Base-by-base conservation (phyloP, 2,113 vertebrate species). In the Triplophysa rosa region DNA sequence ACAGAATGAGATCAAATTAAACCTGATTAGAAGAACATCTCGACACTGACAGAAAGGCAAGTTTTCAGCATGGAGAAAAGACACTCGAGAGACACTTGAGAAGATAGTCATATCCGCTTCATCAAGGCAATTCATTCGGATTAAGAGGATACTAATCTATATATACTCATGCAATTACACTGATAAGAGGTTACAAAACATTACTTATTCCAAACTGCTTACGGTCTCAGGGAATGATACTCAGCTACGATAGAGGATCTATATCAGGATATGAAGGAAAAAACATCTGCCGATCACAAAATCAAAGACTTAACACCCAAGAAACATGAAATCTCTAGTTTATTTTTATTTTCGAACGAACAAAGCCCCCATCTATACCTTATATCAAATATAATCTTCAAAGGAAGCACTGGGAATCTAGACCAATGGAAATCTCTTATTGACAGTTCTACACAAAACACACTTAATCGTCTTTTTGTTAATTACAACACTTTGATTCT, bases 361-460 rank as follows among this genome's bases (percentile, higher is more conserved):
- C 17, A 78, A 64, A 56, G 47, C 26, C 26, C 7, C 16, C 0
- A 71, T 77, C 58, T 58, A 63, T 74, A n/a, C 47, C 42, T 45
- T 49, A 45, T 49, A 66, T 82, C 24, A 49, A 71, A 63, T 66
- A 54, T 72, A 81, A 14, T 56, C 54, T 70, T 78, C 68, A 26
- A 76, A 58, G 72, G 72, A 67, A 73, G 70, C 23, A 37, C n/a
- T 49, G 14, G 24, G 33, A 65, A 26, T 54, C 23, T 65, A 52
- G 24, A 56, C 70, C 40, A 49, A 83, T 67, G 78, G 17, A 78
- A 70, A 82, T 29, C 66, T 69, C 16, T 73, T 64, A 63, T 66
- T 54, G 19, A 68, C 45, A 56, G 52, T 64, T 68, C 37, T 49
- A 58, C 63, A 80, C 45, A 64, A 56, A 69, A 56, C 19, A 67